These are phyloP conservation scores for Anthonomus grandis DNA, from an alignment of 1,140 invertebrate species.

Conservation along the genomic window DNA sequence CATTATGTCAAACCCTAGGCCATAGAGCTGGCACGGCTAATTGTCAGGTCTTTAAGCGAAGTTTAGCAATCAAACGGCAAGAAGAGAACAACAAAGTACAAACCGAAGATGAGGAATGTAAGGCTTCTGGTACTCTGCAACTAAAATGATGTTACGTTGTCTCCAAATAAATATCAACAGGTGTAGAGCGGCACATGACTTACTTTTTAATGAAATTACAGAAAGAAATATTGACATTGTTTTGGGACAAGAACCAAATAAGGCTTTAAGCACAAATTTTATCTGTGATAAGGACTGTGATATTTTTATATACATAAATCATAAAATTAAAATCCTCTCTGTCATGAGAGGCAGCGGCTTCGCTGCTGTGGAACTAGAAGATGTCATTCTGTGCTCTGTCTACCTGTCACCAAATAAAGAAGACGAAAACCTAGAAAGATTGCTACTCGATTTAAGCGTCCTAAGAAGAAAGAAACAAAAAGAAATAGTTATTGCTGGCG, in stretches of 20 bases:
- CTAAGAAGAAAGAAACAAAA: neutral
- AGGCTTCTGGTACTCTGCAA: too few relatives aligned
- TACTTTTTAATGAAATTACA: too few relatives aligned
- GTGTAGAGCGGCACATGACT: too few relatives aligned
- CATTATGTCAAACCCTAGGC: neutral
- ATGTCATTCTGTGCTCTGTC: neutral
- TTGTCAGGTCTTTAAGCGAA: neutral
- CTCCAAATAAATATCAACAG: too few relatives aligned
- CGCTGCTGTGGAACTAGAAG: neutral
- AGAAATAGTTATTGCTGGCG: neutral
- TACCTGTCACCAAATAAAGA: conserved; percentile 2
- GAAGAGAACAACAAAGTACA: too few relatives aligned
- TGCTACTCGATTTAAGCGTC: neutral
- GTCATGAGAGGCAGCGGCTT: neutral
- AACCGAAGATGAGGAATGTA: too few relatives aligned
- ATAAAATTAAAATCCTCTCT: neutral
- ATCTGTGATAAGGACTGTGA: too few relatives aligned
- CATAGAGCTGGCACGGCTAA: neutral
- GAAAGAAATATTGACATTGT: neutral
- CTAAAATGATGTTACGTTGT: too few relatives aligned
- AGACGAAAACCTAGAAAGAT: neutral
- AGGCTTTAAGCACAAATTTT: too few relatives aligned
- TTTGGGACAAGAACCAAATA: too few relatives aligned
- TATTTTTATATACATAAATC: too few relatives aligned
- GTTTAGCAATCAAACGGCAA: too few relatives aligned